These are phyloP conservation scores for Anagrus nilaparvatae DNA, from an alignment of 1,140 invertebrate genomes.

Conservation along the genomic window DNA sequence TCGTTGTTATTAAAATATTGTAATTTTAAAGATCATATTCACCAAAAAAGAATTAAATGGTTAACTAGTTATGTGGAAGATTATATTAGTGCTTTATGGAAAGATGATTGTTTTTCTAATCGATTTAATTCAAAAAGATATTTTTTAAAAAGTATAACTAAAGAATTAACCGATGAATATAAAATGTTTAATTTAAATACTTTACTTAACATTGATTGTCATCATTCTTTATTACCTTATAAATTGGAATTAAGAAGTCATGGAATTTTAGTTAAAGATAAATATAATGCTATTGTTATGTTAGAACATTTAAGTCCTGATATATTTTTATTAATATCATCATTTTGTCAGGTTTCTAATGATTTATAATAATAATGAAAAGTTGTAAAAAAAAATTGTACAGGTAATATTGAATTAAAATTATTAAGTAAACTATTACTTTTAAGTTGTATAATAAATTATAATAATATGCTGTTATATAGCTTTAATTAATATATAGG, in stretches of 20 bases:
- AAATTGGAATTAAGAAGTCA: constrained; percentile 17
- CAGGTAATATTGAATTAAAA: no score
- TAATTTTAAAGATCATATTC: constrained; percentile 10
- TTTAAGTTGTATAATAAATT: no score
- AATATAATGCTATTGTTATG: constrained; percentile 18
- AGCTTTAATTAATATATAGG: no score
- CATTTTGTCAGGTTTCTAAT: no score
- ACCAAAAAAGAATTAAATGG: constrained; percentile 7
- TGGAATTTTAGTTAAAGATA: constrained; percentile 20
- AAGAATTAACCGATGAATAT: constrained; percentile 14
- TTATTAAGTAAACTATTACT: no score
- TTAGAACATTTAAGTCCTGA: no score
- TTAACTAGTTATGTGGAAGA: constrained; percentile 21
- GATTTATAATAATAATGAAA: no score
- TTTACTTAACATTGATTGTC: constrained; percentile 24
- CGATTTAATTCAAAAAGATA: constrained; percentile 4
- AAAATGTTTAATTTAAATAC: constrained; percentile 15
- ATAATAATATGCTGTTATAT: no score
- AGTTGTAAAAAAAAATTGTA: no score
- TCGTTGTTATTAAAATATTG: constrained; percentile 26
- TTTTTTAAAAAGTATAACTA: constrained; percentile 19
- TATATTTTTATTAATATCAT: no score
- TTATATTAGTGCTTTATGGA: constrained; percentile 23
- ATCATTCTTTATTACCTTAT: constrained; percentile 26
- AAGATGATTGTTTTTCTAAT: constrained; percentile 18